Evolutionary conservation across 2,113 vertebrate species (phyloP), one percentile per base, ranked within the genome.

Genomic region (Calyptomena viridis): DNA sequence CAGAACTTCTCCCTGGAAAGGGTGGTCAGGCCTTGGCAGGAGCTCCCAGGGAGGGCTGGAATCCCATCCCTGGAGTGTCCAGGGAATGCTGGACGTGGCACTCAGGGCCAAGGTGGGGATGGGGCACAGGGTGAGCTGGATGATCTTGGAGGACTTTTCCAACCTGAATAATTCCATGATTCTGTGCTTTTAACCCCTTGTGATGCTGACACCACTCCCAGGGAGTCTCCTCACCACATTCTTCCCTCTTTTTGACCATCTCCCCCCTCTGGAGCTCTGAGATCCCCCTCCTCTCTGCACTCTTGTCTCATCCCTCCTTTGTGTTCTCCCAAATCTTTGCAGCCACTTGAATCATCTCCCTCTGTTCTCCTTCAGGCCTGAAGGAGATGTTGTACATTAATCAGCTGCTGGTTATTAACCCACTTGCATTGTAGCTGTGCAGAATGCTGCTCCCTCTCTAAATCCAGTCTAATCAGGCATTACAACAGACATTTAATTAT

Each of bases 391-490:
- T 8, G 21, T 2, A 80, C 94, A 55, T 74, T 39, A 83, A 92
- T 85, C 89, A 94, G 63, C 28, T 89, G 87, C 87, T 95, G 89
- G 94, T 93, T 69, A 87, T 88, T 94, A 95, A 95, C 93, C 92
- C 87, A 77, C 46, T 55, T 86, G 19, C 85, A 73, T 58, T 87
- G 92, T 64, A 13, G 73, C 85, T 86, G 53, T 55, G 69, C 87
- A 86, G 78, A 88, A 88, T 42, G 79, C 71, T 46, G 82, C 77
- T 90, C 72, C 86, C 76, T 82, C 87, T 89, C 87, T 63, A 91
- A 96, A 94, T 76, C 91, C 91, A 59, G 75, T 58, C 92, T 95
- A 67, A 92, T 92, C 94, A 72, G 94, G 82, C 68, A 42, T 84
- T 56, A 59, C 4, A 12, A 17, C 85, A 77, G 60, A 35, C 40